Evolutionary conservation across 2,888 invertebrate genomes (phyloP).

Genomic region (Tetrapedia diversipes): DNA sequence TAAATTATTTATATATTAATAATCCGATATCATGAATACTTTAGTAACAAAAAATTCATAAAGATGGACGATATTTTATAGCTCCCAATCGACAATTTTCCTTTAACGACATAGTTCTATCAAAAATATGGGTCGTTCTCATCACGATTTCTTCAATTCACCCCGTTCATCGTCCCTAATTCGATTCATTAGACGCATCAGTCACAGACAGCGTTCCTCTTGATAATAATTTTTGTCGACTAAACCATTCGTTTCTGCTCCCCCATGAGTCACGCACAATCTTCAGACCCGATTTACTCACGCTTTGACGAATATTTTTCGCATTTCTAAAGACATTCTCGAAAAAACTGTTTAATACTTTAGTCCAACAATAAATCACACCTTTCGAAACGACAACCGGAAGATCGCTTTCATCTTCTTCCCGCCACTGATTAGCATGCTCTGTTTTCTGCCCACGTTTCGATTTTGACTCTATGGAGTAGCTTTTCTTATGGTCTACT

Average conservation of each 20-base stretch:
- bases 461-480: slow-evolving; percentile 17
- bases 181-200: slow-evolving; percentile 7
- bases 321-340: not conserved
- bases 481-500: no score
- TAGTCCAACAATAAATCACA: slow-evolving; percentile 11
- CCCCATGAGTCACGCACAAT: not conserved
- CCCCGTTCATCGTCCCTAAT: slow-evolving; percentile 15
- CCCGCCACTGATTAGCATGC: slow-evolving; percentile 48
- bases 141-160: slow-evolving; percentile 12
- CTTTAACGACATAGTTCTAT: not conserved
- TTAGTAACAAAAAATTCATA: no score
- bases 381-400: slow-evolving; percentile 28
- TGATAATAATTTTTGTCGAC: slow-evolving; percentile 12
- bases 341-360: slow-evolving; percentile 5
- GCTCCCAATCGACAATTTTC: no score
- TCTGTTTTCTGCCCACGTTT: slow-evolving; percentile 46
- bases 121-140: slow-evolving; percentile 2
- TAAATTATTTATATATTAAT: no score
- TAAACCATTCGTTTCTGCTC: not conserved
- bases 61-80: no score
- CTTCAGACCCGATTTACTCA: not conserved
- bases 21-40: no score
- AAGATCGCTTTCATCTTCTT: slow-evolving; percentile 46
- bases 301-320: not conserved
- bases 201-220: not conserved